Percentiles rank a stretch among this genome's conserved stretches.
phyloP scores from a whole-genome alignment of 2,797 vertebrate genomes.

The Ptychadena robeensis region DNA sequence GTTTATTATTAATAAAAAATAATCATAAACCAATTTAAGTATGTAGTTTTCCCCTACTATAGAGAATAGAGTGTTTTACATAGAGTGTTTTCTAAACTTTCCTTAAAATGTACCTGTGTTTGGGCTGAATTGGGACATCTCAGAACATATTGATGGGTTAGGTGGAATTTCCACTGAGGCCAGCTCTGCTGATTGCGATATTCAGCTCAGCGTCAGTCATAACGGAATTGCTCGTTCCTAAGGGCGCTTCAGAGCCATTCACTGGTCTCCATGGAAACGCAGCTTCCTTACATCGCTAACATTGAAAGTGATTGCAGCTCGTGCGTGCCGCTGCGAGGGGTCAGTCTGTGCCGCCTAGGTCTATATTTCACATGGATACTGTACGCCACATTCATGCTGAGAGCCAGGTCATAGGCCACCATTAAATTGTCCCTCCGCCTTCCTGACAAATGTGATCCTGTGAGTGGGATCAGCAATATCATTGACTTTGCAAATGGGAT shows the following conservation, averaged over 20 bases:
- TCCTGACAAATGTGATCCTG: constrained; percentile 13
- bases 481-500: not conserved
- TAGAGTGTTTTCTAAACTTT: too few species aligned
- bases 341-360: not conserved
- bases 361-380: not conserved
- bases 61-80: too few species aligned
- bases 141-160: not conserved
- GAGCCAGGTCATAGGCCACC: not conserved
- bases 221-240: constrained; percentile 41
- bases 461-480: not conserved
- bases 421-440: not conserved
- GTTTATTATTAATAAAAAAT: too few species aligned
- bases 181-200: not conserved
- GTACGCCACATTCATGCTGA: not conserved
- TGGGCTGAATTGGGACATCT: not conserved
- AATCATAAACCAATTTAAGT: too few species aligned
- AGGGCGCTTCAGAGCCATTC: constrained; percentile 36
- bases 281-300: constrained; percentile 22
- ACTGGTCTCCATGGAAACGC: constrained; percentile 46
- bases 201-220: not conserved
- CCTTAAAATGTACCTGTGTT: too few species aligned
- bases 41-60: too few species aligned
- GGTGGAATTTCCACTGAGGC: not conserved
- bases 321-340: not conserved
- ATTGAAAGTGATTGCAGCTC: constrained; percentile 19